These are phyloP conservation scores for Aphidius ervi DNA, from an alignment of 1,140 invertebrate species.

Conservation along the genomic window DNA sequence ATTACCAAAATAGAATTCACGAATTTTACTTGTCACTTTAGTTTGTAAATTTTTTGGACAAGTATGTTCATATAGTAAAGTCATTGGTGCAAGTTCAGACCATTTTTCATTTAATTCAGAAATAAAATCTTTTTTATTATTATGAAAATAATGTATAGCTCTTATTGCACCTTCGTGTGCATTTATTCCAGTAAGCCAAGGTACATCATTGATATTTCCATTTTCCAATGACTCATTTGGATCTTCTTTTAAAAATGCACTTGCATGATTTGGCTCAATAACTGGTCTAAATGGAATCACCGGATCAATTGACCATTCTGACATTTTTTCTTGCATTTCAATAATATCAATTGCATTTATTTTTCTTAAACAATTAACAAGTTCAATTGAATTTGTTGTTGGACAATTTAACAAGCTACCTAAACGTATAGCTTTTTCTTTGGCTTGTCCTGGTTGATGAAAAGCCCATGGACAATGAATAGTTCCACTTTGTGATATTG, in stretches of 20 bases:
- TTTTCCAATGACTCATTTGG: slow-evolving; percentile 50
- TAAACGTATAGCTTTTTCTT: slow-evolving; percentile 59
- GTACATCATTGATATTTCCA: slow-evolving; percentile 55
- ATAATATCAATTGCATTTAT: slow-evolving; percentile 60
- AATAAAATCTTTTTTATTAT: slow-evolving; percentile 5
- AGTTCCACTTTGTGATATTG: slow-evolving; percentile 75
- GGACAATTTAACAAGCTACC: slow-evolving; percentile 60
- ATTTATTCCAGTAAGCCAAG: slow-evolving; percentile 65
- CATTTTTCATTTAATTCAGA: slow-evolving; percentile 54
- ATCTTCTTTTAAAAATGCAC: slow-evolving; percentile 60
- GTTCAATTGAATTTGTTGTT: slow-evolving; percentile 45
- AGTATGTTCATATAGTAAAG: slow-evolving; percentile 59
- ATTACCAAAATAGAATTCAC: slow-evolving; percentile 59
- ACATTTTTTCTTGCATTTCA: slow-evolving; percentile 57
- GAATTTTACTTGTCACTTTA: slow-evolving; percentile 53
- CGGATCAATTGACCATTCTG: slow-evolving; percentile 59
- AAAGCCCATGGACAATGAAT: slow-evolving; percentile 73
- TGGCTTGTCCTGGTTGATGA: slow-evolving; percentile 58
- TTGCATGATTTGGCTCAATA: slow-evolving; percentile 59
- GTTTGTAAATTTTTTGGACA: slow-evolving; percentile 40
- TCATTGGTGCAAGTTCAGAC: slow-evolving; percentile 55
- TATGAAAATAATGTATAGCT: background rate
- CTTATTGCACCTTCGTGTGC: slow-evolving; percentile 62
- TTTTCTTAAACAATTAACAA: slow-evolving; percentile 60
- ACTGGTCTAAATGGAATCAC: slow-evolving; percentile 71